Evolutionary conservation across 2,797 vertebrate genomes (phyloP), one percentile per base, ranked within the genome.

Genomic region (Manis crassicaudata): DNA sequence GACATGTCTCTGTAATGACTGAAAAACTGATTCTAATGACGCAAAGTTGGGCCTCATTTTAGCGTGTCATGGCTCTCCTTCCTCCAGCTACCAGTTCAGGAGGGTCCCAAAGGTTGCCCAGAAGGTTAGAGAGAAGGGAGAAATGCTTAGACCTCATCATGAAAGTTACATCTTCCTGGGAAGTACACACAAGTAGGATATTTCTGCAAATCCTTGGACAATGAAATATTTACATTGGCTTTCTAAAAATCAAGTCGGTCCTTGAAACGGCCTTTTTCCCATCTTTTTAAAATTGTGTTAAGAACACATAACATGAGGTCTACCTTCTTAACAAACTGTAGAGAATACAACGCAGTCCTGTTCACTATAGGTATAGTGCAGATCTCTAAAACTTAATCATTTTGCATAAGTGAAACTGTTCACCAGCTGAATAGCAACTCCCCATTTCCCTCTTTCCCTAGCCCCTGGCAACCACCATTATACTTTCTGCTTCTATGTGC

Each of bases 141-240:
- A 62, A 43, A 56, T 25, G 7, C 20, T 58, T 70, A 73, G 58
- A 62, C 25, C 35, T 88, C 75, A 50, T 3, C 21, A 80, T 68
- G 21, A 90, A 79, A 88, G 43, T 46, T 29, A n/a, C 1, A 32
- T 17, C 54, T 60, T 87, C 29, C 68, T 73, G 72, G 52, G 52
- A 90, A 72, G 37, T 58, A 11, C 2, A 21, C 1, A 4, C 29
- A 81, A 35, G 14, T 52, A 9, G 20, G 77, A 65, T 40, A 43
- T 23, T 3, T n/a, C 0, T 92, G 90, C 32, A 95, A 96, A 98
- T 97, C 83, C 81, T 81, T 96, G 88, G 80, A 96, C 94, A 81
- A 68, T 0, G 7, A 89, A 95, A 95, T 96, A 91, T 65, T 96
- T 56, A 96, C 80, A 96, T 77, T 90, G 56, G 56, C 29, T 92